phyloP scores from a whole-genome alignment of 2,797 vertebrate genomes.

The Gambusia yucatana region DNA sequence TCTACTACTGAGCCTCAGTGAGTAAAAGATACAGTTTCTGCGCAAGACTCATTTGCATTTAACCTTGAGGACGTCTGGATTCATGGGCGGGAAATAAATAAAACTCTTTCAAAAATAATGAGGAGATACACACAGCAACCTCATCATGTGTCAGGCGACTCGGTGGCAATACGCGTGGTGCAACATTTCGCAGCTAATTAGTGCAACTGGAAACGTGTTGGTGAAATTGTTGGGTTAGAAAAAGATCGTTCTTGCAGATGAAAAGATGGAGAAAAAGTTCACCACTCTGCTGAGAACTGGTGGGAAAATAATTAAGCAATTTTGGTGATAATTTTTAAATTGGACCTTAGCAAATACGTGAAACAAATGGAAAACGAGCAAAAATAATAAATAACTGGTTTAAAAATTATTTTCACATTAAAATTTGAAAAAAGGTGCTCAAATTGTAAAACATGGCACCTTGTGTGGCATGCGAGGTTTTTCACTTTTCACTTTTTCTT shows the following conservation, averaged over 20 bases:
- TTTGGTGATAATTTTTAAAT: neutral
- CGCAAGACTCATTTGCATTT: conserved; percentile 15
- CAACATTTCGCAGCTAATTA: neutral
- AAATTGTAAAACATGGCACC: too few relatives aligned
- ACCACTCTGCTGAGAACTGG: neutral
- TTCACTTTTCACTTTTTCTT: too few relatives aligned
- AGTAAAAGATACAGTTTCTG: neutral
- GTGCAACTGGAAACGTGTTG: neutral
- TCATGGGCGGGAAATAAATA: neutral
- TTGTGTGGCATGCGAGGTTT: too few relatives aligned
- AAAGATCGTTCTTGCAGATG: neutral
- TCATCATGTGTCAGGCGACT: neutral
- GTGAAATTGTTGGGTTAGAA: neutral
- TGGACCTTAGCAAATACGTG: neutral
- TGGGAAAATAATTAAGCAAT: neutral
- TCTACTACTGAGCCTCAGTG: neutral
- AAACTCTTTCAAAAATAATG: conserved; percentile 9
- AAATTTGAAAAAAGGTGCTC: neutral
- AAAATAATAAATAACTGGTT: neutral
- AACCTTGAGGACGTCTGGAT: neutral
- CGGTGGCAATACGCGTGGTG: neutral
- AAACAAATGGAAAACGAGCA: neutral
- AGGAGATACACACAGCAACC: conserved; percentile 3
- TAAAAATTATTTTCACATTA: neutral
- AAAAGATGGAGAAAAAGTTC: neutral